Evolutionary conservation across 2,888 invertebrate genomes (phyloP), one percentile per base, ranked within the genome.

Genomic region (Meganola albula): DNA sequence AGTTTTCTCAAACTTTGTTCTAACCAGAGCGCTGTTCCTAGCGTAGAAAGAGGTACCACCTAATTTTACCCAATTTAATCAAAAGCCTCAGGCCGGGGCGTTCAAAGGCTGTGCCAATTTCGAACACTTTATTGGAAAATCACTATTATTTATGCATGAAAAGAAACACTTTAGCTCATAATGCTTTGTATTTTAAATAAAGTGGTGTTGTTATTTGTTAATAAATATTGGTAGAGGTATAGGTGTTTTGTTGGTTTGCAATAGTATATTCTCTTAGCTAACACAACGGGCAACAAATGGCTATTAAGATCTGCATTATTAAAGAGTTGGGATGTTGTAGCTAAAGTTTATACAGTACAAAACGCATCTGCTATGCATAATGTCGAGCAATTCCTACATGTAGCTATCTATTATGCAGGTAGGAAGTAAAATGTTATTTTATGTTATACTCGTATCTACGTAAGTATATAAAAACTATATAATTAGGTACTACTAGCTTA

Each of bases 341-440:
- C 32, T 35, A 34, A 35, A 36, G 48, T 34, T 40, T 25, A n/a
- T n/a, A 36, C 34, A 51, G 47, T 43, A 45, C 48, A 48, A 48
- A 51, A 54, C 56, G 50, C 55, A 55, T 53, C 59, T 62, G 61
- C 58, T 58, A 53, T 53, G 54, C 41, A 57, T 48, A 55, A 61
- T 18, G 4, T 11, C 16, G 3, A n/a, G n/a, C n/a, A n/a, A n/a
- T n/a, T n/a, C n/a, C n/a, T n/a, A n/a, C n/a, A n/a, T n/a, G n/a
- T n/a, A n/a, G n/a, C n/a, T n/a, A n/a, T n/a, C n/a, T n/a, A n/a
- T n/a, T n/a, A n/a, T n/a, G n/a, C n/a, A n/a, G n/a, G n/a, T n/a
- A n/a, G n/a, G n/a, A n/a, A n/a, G n/a, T n/a, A n/a, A n/a, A n/a
- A n/a, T n/a, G n/a, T n/a, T n/a, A n/a, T n/a, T n/a, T n/a, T n/a